phyloP scores from a whole-genome alignment of 2,797 vertebrate genomes.

The Syngnathus acus region DNA sequence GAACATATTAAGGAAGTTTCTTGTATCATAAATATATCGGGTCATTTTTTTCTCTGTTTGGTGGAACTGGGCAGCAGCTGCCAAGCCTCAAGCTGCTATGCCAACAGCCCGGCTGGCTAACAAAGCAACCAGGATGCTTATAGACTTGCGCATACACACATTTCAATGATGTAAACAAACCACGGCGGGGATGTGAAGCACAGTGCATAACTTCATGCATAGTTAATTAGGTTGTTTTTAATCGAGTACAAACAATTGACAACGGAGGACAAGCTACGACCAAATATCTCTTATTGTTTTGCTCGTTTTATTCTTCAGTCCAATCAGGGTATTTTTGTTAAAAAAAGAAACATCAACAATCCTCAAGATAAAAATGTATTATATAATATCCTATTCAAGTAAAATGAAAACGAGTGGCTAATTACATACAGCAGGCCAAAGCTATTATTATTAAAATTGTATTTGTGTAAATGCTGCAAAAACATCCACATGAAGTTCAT shows the following conservation, averaged over 20 bases:
- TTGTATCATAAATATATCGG: too few relatives aligned
- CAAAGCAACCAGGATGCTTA: slow-evolving; percentile 47
- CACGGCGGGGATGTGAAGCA: slow-evolving; percentile 27
- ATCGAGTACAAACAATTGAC: background rate
- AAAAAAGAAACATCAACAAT: too few relatives aligned
- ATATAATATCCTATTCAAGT: slow-evolving; percentile 7
- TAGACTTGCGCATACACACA: slow-evolving; percentile 21
- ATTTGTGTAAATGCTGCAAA: too few relatives aligned
- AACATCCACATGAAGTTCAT: too few relatives aligned
- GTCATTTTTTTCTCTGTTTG: background rate
- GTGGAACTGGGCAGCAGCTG: slow-evolving; percentile 62
- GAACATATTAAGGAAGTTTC: too few relatives aligned
- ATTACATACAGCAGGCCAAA: slow-evolving; percentile 3
- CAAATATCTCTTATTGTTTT: too few relatives aligned
- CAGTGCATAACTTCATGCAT: slow-evolving; percentile 43
- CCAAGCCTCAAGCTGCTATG: slow-evolving; percentile 62
- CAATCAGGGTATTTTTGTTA: slow-evolving; percentile 13
- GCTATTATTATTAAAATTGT: background rate
- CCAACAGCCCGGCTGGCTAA: slow-evolving; percentile 57
- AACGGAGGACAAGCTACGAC: background rate
- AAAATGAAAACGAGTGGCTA: slow-evolving; percentile 22
- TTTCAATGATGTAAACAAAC: slow-evolving; percentile 29
- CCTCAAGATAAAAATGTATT: too few relatives aligned
- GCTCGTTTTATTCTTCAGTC: background rate
- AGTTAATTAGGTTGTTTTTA: slow-evolving; percentile 15